Conservation (phyloP, 2,888 invertebrate species). For the Mycalesis mineus region DNA sequence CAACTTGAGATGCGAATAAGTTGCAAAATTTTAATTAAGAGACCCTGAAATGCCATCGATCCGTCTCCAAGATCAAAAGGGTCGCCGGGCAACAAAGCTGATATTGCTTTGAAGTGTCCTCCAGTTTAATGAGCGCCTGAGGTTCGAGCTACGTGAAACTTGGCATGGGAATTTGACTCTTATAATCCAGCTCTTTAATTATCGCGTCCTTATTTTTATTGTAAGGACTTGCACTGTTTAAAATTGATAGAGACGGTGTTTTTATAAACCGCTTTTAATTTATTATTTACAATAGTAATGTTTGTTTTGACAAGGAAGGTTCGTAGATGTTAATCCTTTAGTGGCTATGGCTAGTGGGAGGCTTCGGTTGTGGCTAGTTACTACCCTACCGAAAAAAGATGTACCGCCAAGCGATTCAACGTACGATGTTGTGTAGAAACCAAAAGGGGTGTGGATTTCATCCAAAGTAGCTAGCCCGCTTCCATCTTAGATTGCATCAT, state of each 20-base stretch:
- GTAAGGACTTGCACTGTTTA: neutral
- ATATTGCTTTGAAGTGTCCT: constrained; percentile 58
- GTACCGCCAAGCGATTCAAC: too few species aligned
- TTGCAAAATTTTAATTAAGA: constrained; percentile 59
- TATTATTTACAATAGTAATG: too few species aligned
- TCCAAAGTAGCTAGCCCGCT: too few species aligned
- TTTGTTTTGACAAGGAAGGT: too few species aligned
- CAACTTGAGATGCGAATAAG: constrained; percentile 31
- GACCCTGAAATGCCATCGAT: constrained; percentile 55
- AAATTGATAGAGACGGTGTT: neutral
- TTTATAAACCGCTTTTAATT: too few species aligned
- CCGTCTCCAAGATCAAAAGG: constrained; percentile 54
- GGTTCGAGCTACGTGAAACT: constrained; percentile 24
- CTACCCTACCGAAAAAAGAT: too few species aligned
- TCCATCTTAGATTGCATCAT: too few species aligned
- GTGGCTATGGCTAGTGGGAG: too few species aligned
- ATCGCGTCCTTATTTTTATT: constrained; percentile 42
- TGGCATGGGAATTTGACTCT: constrained; percentile 38
- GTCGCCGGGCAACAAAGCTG: constrained; percentile 51
- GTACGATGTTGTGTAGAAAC: too few species aligned
- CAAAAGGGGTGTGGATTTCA: too few species aligned
- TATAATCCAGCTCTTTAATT: constrained; percentile 36
- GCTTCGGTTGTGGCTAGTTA: too few species aligned
- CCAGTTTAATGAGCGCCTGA: constrained; percentile 44
- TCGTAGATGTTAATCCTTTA: too few species aligned